These are phyloP conservation scores for Leptodactylus fuscus DNA, from an alignment of 2,113 vertebrate species.

Conservation along the genomic window DNA sequence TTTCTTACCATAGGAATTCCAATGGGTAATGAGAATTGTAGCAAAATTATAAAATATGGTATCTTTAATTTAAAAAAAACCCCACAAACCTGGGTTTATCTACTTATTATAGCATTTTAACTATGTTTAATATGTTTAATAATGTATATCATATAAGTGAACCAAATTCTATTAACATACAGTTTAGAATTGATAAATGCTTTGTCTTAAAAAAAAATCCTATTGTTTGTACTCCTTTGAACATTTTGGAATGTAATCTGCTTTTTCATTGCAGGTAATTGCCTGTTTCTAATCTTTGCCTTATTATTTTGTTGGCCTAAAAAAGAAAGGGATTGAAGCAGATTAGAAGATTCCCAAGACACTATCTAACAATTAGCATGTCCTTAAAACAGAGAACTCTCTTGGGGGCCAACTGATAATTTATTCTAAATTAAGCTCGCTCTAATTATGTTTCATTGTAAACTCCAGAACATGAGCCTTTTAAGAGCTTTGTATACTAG, in stretches of 20 bases:
- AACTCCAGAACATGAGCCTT: conserved; percentile 15
- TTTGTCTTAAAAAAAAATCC: neutral
- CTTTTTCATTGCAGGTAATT: conserved; percentile 31
- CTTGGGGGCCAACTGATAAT: conserved; percentile 41
- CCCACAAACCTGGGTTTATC: too few species aligned
- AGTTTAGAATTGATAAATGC: neutral
- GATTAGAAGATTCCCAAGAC: conserved; percentile 50
- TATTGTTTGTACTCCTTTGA: neutral
- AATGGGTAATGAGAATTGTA: too few species aligned
- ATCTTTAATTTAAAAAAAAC: too few species aligned
- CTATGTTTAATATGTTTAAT: neutral
- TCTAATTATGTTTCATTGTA: conserved; percentile 35
- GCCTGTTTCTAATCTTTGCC: conserved; percentile 32
- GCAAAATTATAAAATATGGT: too few species aligned
- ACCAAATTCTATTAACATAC: neutral
- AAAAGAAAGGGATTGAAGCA: conserved; percentile 45
- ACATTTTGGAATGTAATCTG: neutral
- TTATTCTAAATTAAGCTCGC: conserved; percentile 49
- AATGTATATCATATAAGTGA: too few species aligned
- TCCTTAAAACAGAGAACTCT: conserved; percentile 42
- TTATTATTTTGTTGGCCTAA: conserved; percentile 47
- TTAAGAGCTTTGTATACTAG: conserved; percentile 5
- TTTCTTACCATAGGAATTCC: too few species aligned
- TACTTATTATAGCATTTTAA: neutral
- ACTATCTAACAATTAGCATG: conserved; percentile 49